Evolutionary conservation across 1,140 invertebrate species (phyloP).

Genomic region (Trachymyrmex septentrionalis): DNA sequence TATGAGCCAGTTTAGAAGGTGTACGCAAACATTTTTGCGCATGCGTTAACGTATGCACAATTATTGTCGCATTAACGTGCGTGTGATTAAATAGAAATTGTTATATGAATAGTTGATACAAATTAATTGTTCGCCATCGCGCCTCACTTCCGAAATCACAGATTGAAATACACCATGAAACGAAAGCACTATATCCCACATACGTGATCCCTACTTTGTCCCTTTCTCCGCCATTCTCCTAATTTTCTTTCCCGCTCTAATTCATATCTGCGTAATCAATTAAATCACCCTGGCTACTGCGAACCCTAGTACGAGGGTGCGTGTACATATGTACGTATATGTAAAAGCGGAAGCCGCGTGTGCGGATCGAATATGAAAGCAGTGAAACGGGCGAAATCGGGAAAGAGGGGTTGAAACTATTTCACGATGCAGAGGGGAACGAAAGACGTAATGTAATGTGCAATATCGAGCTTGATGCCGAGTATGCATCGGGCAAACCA

Average conservation of each 20-base stretch:
- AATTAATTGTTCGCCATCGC: slow-evolving; percentile 44
- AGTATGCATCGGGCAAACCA: neutral
- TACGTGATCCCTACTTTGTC: neutral
- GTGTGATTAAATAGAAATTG: slow-evolving; percentile 37
- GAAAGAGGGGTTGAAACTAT: slow-evolving; percentile 12
- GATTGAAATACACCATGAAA: slow-evolving; percentile 25
- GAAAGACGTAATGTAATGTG: neutral
- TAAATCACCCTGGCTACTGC: slow-evolving; percentile 1
- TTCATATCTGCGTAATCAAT: slow-evolving; percentile 43
- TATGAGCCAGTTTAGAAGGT: neutral
- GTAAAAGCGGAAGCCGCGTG: slow-evolving; percentile 25
- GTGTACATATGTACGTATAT: neutral
- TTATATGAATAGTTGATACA: slow-evolving; percentile 9
- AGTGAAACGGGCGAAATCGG: slow-evolving; percentile 7
- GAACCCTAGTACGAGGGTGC: no score
- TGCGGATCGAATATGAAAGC: slow-evolving; percentile 47
- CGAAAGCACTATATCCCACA: slow-evolving; percentile 39
- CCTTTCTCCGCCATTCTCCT: neutral
- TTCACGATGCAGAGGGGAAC: neutral
- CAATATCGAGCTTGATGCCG: neutral
- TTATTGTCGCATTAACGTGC: slow-evolving; percentile 48
- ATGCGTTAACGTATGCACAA: slow-evolving; percentile 6
- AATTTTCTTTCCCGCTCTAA: slow-evolving; percentile 25
- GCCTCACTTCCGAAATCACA: slow-evolving; percentile 41
- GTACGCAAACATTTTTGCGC: neutral